Evolutionary conservation across 2,113 vertebrate genomes (phyloP), one percentile per base, ranked within the genome.

Genomic region (Elephas maximus): DNA sequence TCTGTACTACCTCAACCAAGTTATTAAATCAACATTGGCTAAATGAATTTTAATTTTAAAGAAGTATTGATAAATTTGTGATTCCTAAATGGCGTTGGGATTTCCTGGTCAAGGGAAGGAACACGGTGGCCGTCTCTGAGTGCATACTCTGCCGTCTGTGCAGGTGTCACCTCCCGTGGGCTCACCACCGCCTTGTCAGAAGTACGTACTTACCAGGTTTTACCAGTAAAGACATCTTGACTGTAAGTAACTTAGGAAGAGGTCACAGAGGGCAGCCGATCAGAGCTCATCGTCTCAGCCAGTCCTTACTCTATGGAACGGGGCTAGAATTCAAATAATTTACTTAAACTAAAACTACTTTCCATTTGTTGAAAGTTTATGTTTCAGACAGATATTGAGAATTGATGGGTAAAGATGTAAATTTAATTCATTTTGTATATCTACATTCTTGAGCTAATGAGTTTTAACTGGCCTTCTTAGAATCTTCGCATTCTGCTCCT

Each of bases 321-420:
- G 41, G 69, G 12, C 82, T 90, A 90, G 60, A 90, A 90, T 90
- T 90, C 20, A 90, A 48, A 76, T 89, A 37, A 48, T 6, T 79
- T 48, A 60, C 21, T 74, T 71, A 82, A 95, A 37, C 80, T 26
- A 57, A 48, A 77, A 60, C 20, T 44, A 20, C 45, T 80, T 62
- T 37, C 24, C 82, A 0, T 76, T 94, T 85, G 45, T 60, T 92
- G n/a, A 86, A 86, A 81, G 21, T 17, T 74, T 76, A 41, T 80
- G 30, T 8, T 67, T 84, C 21, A 88, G 51, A 18, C 9, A 78
- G 20, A n/a, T 90, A n/a, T 78, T 87, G 9, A 44, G 44, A 79
- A 78, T 77, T 87, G n/a, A 33, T 65, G 20, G 82, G 33, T 53
- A 11, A 90, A 73, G 83, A 51, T 90, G 28, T 37, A 73, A 45